Evolutionary conservation across 2,797 vertebrate species (phyloP).

Genomic region (Limnodromus scolopaceus): DNA sequence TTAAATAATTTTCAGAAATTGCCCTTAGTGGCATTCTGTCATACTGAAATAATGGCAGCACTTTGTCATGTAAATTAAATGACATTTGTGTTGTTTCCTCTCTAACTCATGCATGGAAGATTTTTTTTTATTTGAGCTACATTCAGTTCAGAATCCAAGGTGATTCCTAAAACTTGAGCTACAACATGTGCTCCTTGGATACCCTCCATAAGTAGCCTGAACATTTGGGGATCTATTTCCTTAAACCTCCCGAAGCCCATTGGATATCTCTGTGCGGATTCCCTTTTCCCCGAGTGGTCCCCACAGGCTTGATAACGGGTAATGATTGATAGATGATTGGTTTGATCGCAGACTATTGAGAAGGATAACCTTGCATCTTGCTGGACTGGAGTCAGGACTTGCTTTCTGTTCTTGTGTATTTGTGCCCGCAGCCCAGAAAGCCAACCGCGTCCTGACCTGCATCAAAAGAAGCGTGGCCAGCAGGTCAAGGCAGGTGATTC

Average conservation of each 20-base stretch:
- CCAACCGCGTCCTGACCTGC: accelerated
- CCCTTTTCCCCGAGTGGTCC: neutral
- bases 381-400: accelerated
- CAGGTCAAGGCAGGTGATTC: accelerated
- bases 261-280: neutral
- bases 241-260: neutral
- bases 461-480: accelerated
- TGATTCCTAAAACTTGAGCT: slow-evolving; percentile 1
- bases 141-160: neutral
- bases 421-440: neutral
- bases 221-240: neutral
- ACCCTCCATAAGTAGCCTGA: neutral
- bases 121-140: neutral
- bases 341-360: accelerated
- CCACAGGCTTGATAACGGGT: neutral
- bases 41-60: slow-evolving; percentile 88
- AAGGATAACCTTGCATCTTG: neutral
- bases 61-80: slow-evolving; percentile 92
- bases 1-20: slow-evolving; percentile 97
- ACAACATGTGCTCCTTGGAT: neutral
- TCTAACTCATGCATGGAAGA: slow-evolving; percentile 27
- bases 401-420: neutral
- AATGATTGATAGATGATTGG: accelerated
- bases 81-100: slow-evolving; percentile 80
- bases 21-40: slow-evolving; percentile 91